phyloP scores from a whole-genome alignment of 2,113 vertebrate genomes.

The Callospermophilus lateralis region DNA sequence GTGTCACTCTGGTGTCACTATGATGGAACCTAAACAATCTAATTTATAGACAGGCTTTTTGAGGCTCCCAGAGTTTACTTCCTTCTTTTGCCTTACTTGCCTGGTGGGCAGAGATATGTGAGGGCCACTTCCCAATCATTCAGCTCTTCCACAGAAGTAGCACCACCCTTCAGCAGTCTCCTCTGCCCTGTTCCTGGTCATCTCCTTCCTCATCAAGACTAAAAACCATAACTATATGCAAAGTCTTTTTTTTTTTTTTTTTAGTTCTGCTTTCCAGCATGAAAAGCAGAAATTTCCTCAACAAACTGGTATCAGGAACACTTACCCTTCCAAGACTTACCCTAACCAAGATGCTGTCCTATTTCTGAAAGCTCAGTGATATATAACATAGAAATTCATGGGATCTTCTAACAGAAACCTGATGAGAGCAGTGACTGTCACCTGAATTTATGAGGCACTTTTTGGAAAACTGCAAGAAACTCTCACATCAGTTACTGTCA shows the following conservation, averaged over 20 bases:
- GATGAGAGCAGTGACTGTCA: not conserved
- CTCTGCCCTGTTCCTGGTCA: not conserved
- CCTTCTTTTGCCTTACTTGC: not conserved
- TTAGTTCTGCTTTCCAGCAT: not conserved
- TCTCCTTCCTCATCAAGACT: fast-evolving
- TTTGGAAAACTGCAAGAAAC: constrained; percentile 53
- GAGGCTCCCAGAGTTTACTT: not conserved
- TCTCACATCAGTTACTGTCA: constrained; percentile 35
- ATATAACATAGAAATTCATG: not conserved
- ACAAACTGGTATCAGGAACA: not conserved
- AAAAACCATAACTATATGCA: not conserved
- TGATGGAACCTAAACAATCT: not conserved
- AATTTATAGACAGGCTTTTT: not conserved
- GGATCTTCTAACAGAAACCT: not conserved
- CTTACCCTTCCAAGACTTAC: not conserved
- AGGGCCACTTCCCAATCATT: fast-evolving
- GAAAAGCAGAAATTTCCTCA: not conserved
- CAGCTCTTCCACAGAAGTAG: not conserved
- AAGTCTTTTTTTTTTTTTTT: not conserved
- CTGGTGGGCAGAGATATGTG: not conserved
- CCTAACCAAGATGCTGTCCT: not conserved
- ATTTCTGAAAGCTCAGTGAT: not conserved
- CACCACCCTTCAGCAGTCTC: not conserved
- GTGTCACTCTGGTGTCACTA: not conserved
- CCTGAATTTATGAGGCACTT: constrained; percentile 19